Percentiles rank a stretch among this genome's conserved stretches.
phyloP scores from a whole-genome alignment of 2,797 vertebrate genomes.

The Hippocampus kuda region DNA sequence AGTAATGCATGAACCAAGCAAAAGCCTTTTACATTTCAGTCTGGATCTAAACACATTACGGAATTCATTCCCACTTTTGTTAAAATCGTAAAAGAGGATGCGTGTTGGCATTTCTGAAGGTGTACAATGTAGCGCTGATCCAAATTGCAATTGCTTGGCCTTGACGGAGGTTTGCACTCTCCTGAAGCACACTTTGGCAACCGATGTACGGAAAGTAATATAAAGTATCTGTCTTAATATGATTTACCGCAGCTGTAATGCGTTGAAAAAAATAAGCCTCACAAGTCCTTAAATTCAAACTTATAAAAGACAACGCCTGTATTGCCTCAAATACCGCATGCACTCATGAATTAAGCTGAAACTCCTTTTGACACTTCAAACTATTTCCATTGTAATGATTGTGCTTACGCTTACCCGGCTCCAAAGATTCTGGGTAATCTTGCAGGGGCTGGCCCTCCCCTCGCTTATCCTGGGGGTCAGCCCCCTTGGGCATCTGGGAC shows the following conservation, averaged over 20 bases:
- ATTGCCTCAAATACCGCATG: not conserved
- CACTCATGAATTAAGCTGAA: not conserved
- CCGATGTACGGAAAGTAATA: not conserved
- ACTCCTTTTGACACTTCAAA: not conserved
- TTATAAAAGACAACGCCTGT: not conserved
- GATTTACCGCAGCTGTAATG: not conserved
- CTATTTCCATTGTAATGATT: not conserved
- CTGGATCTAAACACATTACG: not conserved
- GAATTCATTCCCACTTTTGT: not conserved
- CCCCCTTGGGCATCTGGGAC: conserved; percentile 66
- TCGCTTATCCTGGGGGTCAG: conserved; percentile 70
- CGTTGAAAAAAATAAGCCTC: not conserved
- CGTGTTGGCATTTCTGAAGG: not conserved
- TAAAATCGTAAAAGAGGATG: not conserved
- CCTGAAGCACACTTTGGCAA: not conserved
- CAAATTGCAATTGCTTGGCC: not conserved
- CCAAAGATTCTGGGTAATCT: conserved; percentile 74
- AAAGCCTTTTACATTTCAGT: not conserved
- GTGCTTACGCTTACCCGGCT: conserved; percentile 74
- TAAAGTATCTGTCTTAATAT: not conserved
- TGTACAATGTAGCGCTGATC: not conserved
- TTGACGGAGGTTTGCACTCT: not conserved
- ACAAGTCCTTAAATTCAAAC: not conserved
- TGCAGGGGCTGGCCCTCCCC: conserved; percentile 69
- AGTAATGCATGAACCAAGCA: not conserved